Percentiles rank a stretch among this genome's conserved stretches.
Conservation (phyloP, 2,113 vertebrate species). For the Peucedramus taeniatus region DNA sequence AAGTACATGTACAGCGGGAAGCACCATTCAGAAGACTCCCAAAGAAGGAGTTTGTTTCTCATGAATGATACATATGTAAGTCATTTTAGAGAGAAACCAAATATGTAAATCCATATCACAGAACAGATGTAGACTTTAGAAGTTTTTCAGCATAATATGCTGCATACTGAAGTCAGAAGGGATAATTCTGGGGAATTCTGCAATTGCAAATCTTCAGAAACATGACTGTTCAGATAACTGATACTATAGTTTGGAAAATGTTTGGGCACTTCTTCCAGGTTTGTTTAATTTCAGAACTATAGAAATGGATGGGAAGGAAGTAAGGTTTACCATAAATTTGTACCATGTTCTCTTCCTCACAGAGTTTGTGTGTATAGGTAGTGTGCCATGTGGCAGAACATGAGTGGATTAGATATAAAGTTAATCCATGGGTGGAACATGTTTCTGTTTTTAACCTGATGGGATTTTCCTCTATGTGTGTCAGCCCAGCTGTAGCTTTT, state of each 20-base stretch:
- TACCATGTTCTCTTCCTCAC: not conserved
- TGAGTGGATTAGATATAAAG: conserved; percentile 41
- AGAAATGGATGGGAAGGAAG: not conserved
- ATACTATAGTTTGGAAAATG: not conserved
- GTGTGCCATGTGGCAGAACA: conserved; percentile 6
- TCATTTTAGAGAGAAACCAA: not conserved
- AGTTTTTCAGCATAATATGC: not conserved
- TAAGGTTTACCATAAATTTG: not conserved
- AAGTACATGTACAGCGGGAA: not conserved
- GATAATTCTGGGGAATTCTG: not conserved
- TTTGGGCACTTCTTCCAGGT: not conserved
- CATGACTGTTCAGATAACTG: not conserved
- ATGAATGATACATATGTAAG: not conserved
- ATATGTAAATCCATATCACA: not conserved
- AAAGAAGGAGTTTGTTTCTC: not conserved
- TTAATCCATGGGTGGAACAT: conserved; percentile 25
- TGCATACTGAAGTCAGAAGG: not conserved
- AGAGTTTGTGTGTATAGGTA: not conserved
- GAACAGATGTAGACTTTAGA: not conserved
- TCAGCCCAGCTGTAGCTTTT: not conserved
- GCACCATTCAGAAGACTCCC: not conserved
- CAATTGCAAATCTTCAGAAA: not conserved
- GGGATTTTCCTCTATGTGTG: not conserved
- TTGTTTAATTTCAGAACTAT: not conserved
- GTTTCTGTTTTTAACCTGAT: conserved; percentile 44